phyloP scores from a whole-genome alignment of 2,113 vertebrate species.

The Macquaria ambigua region DNA sequence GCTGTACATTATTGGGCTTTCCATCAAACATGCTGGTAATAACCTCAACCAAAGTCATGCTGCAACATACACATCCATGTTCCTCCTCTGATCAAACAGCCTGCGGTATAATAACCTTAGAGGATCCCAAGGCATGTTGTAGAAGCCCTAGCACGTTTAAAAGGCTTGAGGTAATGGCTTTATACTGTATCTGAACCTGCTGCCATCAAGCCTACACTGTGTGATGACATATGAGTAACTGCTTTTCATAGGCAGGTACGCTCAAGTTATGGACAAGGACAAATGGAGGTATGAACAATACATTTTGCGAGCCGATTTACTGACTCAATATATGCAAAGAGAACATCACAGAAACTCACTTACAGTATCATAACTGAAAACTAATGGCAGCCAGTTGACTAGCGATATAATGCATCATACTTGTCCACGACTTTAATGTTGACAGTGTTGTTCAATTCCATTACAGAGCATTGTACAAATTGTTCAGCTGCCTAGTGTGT shows the following conservation, averaged over 20 bases:
- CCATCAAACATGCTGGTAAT: slow-evolving; percentile 43
- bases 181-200: slow-evolving; percentile 26
- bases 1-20: slow-evolving; percentile 32
- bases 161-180: slow-evolving; percentile 28
- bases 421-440: slow-evolving; percentile 7
- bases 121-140: background rate
- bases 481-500: background rate
- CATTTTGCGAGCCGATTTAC: slow-evolving; percentile 15
- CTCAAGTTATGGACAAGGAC: slow-evolving; percentile 47
- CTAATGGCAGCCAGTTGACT: background rate
- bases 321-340: slow-evolving; percentile 29
- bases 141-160: slow-evolving; percentile 22
- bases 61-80: slow-evolving; percentile 19
- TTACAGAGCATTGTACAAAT: background rate
- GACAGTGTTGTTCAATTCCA: background rate
- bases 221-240: slow-evolving; percentile 13
- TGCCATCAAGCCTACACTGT: slow-evolving; percentile 2
- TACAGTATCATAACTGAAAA: background rate
- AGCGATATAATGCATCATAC: background rate
- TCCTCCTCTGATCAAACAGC: slow-evolving; percentile 35
- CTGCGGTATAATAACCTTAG: slow-evolving; percentile 41
- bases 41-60: slow-evolving; percentile 55
- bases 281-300: slow-evolving; percentile 43
- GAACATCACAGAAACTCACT: slow-evolving; percentile 11
- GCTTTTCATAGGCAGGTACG: slow-evolving; percentile 35